These are phyloP conservation scores for Oenanthe melanoleuca DNA, from an alignment of 2,113 vertebrate species.

Conservation along the genomic window DNA sequence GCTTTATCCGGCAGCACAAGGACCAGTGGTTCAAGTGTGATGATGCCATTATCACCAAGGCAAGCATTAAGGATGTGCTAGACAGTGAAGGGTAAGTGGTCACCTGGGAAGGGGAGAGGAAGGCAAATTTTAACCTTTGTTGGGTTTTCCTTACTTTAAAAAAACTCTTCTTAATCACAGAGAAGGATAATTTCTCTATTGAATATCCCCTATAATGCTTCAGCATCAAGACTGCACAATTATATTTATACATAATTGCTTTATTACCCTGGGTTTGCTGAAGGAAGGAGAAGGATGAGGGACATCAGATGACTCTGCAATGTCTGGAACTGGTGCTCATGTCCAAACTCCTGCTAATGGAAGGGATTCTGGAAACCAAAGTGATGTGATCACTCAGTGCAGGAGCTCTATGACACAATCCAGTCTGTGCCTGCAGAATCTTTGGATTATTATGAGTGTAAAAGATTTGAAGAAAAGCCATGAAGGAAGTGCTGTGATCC, in stretches of 20 bases:
- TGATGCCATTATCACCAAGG: slow-evolving; percentile 99
- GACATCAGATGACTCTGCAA: not conserved
- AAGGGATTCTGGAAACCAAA: not conserved
- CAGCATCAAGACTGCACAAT: not conserved
- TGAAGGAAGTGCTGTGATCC: not conserved
- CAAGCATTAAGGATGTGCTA: slow-evolving; percentile 98
- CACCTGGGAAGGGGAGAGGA: not conserved
- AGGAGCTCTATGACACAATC: not conserved
- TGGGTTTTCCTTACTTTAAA: not conserved
- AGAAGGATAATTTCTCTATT: not conserved
- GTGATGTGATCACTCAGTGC: not conserved
- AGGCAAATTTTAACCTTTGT: not conserved
- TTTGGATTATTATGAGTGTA: not conserved
- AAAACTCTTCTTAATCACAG: not conserved
- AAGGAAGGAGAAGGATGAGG: not conserved
- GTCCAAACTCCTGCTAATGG: not conserved
- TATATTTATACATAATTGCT: not conserved
- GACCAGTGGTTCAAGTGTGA: slow-evolving; percentile 99
- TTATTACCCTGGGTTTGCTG: not conserved
- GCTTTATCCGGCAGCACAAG: slow-evolving; percentile 99
- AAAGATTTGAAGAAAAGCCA: not conserved
- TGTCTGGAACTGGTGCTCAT: not conserved
- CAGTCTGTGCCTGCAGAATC: not conserved
- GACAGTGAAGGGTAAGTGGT: slow-evolving; percentile 95
- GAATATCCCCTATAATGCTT: not conserved